phyloP scores from a whole-genome alignment of 1,140 invertebrate genomes.

The Conopomorpha cramerella region DNA sequence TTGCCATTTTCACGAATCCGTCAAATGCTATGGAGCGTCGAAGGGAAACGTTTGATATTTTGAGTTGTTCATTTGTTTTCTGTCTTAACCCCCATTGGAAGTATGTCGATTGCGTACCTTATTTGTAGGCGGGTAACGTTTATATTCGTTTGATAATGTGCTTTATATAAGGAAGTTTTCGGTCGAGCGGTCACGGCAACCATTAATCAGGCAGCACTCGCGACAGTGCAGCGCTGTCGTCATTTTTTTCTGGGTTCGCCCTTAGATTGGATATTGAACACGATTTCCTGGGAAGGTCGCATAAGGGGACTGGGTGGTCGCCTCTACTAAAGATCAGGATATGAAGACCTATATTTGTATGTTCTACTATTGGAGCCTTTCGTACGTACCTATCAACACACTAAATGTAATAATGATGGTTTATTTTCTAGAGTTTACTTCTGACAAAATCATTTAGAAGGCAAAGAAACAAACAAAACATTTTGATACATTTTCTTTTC shows the following conservation, averaged over 20 bases:
- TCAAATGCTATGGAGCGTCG: conserved; percentile 56
- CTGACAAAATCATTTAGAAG: too few relatives aligned
- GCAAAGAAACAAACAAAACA: too few relatives aligned
- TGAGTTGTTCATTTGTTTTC: conserved; percentile 10
- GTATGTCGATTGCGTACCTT: conserved; percentile 6
- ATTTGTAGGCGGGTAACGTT: conserved; percentile 3
- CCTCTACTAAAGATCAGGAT: conserved; percentile 31
- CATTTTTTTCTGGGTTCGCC: conserved; percentile 54
- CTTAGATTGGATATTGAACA: conserved; percentile 53
- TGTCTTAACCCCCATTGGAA: conserved; percentile 1
- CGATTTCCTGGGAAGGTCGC: conserved; percentile 50
- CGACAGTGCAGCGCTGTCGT: conserved; percentile 52
- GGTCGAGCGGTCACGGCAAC: conserved; percentile 37
- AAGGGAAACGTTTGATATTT: conserved; percentile 56
- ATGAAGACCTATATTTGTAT: too few relatives aligned
- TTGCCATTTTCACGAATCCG: conserved; percentile 54
- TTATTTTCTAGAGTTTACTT: too few relatives aligned
- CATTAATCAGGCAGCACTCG: conserved; percentile 55
- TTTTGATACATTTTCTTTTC: too few relatives aligned
- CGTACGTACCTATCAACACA: too few relatives aligned
- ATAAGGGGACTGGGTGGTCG: conserved; percentile 38
- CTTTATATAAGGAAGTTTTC: conserved; percentile 23
- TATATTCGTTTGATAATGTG: conserved; percentile 4
- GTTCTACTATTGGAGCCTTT: too few relatives aligned
- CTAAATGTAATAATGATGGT: too few relatives aligned